Percentiles rank a stretch among this genome's conserved stretches.
Conservation (phyloP, 1,140 invertebrate genomes). For the Atta colombica region DNA sequence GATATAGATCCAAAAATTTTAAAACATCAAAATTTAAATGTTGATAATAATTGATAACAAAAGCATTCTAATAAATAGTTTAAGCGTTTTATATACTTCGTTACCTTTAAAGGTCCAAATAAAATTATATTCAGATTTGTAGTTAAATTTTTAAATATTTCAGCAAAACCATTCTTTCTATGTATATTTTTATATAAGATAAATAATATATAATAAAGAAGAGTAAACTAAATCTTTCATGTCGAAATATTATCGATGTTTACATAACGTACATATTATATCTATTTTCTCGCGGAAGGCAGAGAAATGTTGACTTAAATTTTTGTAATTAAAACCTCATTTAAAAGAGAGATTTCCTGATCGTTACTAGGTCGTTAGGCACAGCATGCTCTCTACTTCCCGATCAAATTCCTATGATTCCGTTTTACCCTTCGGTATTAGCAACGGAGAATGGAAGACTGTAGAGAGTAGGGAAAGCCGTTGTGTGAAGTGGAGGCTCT, state of each 20-base stretch:
- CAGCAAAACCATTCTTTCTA: too few relatives aligned
- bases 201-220: not conserved
- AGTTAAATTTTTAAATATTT: too few relatives aligned
- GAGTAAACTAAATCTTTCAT: not conserved
- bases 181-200: too few relatives aligned
- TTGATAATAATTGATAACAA: too few relatives aligned
- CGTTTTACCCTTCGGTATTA: slow-evolving; percentile 68
- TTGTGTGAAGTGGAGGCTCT: slow-evolving; percentile 64
- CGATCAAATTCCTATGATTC: slow-evolving; percentile 67
- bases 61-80: too few relatives aligned
- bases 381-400: slow-evolving; percentile 11
- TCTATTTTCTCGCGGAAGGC: not conserved
- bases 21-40: too few relatives aligned
- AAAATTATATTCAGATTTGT: too few relatives aligned
- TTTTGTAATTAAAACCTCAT: slow-evolving; percentile 44
- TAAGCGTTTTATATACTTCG: too few relatives aligned
- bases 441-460: slow-evolving; percentile 53
- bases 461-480: slow-evolving; percentile 36
- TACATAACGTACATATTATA: not conserved
- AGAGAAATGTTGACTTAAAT: slow-evolving; percentile 46
- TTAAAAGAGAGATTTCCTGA: not conserved
- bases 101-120: too few relatives aligned
- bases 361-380: slow-evolving; percentile 43
- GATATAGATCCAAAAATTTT: too few relatives aligned
- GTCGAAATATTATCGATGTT: not conserved